Evolutionary conservation across 1,140 invertebrate genomes (phyloP).

Genomic region (Archivesica marissinica): DNA sequence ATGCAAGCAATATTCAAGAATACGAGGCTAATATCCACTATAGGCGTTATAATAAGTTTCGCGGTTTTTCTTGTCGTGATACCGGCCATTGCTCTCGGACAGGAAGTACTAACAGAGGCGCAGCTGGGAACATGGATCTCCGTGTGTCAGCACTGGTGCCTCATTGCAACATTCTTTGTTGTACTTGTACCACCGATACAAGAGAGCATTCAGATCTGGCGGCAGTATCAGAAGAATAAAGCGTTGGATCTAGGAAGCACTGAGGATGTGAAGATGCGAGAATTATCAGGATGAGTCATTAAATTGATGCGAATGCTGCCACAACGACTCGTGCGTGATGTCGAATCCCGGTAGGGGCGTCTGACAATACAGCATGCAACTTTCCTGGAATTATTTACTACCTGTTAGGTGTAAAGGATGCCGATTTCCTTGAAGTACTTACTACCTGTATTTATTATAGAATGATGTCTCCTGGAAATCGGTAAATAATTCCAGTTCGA

Average conservation of each 20-base stretch:
- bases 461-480: too few species aligned
- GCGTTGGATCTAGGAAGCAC: not conserved
- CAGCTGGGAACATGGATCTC: conserved; percentile 18
- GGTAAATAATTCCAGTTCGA: too few species aligned
- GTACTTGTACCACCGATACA: conserved; percentile 28
- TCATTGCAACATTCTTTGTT: conserved; percentile 31
- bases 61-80: conserved; percentile 59
- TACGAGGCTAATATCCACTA: conserved; percentile 39
- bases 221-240: conserved; percentile 26
- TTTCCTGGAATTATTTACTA: too few species aligned
- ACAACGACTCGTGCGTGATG: too few species aligned
- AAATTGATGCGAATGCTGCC: too few species aligned
- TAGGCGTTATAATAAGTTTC: conserved; percentile 52
- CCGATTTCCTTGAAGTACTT: too few species aligned
- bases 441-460: too few species aligned
- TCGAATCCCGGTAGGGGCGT: too few species aligned
- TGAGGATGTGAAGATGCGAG: not conserved
- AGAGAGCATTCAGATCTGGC: conserved; percentile 29
- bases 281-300: too few species aligned
- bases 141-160: conserved; percentile 21
- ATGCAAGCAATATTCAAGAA: conserved; percentile 62
- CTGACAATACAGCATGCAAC: too few species aligned
- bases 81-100: conserved; percentile 45
- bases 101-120: not conserved
- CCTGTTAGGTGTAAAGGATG: too few species aligned